These are phyloP conservation scores for Lasioglossum zephyrum DNA, from an alignment of 2,888 invertebrate species.

Conservation along the genomic window DNA sequence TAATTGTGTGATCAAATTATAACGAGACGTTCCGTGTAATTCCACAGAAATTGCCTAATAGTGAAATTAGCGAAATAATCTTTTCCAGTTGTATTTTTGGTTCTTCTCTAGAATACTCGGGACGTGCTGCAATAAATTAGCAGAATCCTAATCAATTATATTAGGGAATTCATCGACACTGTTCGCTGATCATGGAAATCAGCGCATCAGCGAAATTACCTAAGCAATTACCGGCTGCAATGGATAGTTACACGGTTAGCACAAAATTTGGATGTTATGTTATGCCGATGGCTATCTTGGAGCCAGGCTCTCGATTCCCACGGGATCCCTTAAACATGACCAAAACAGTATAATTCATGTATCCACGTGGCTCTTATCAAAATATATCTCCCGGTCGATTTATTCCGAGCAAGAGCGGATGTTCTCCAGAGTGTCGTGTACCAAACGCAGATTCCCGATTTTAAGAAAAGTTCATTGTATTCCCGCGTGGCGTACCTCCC, in stretches of 20 bases:
- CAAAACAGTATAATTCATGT: conserved; percentile 67
- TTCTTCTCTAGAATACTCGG: background rate
- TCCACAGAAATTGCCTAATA: background rate
- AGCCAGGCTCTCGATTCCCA: background rate
- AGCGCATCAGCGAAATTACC: too few relatives aligned
- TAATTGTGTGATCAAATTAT: background rate
- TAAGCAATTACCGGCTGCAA: background rate
- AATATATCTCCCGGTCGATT: conserved; percentile 71
- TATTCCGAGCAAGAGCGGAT: conserved; percentile 61
- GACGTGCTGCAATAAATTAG: too few relatives aligned
- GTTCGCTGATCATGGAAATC: too few relatives aligned
- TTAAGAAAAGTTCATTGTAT: conserved; percentile 58
- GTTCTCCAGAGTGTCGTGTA: conserved; percentile 57
- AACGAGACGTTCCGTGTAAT: background rate
- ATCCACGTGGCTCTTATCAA: conserved; percentile 65
- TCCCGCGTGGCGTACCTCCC: conserved; percentile 45
- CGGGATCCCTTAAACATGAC: conserved; percentile 3
- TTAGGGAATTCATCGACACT: background rate
- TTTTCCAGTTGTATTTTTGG: too few relatives aligned
- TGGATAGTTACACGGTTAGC: background rate
- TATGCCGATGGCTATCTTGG: background rate
- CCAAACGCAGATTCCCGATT: conserved; percentile 51
- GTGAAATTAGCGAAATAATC: background rate
- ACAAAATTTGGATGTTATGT: background rate
- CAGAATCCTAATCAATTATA: background rate